Percentiles rank a stretch among this genome's conserved stretches.
These are phyloP conservation scores for Cydia fagiglandana DNA, from an alignment of 1,140 invertebrate genomes.

Conservation along the genomic window DNA sequence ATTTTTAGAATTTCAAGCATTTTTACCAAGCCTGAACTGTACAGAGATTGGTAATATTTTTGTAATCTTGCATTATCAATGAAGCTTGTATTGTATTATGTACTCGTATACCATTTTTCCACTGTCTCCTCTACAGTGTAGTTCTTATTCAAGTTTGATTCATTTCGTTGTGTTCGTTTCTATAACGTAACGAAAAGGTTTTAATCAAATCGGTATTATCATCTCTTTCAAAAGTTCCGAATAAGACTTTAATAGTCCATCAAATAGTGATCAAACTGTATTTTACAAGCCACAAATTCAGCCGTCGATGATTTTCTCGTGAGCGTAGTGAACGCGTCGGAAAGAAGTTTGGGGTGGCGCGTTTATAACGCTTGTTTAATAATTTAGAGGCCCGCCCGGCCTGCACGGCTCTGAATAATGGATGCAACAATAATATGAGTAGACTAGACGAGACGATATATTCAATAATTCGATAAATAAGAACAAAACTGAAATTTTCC, in stretches of 20 bases:
- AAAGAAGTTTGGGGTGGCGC: conserved; percentile 56
- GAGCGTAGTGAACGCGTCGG: conserved; percentile 50
- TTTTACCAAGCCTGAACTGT: too few relatives aligned
- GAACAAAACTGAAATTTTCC: conserved; percentile 8
- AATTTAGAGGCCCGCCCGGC: conserved; percentile 66
- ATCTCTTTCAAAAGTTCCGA: background rate
- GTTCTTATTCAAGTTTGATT: too few relatives aligned
- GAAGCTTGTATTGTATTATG: too few relatives aligned
- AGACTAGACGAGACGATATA: conserved; percentile 46
- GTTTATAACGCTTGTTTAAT: conserved; percentile 76
- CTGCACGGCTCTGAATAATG: conserved; percentile 68
- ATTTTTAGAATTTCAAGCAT: too few relatives aligned
- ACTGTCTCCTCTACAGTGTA: too few relatives aligned
- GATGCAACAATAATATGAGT: conserved; percentile 73
- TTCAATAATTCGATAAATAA: conserved; percentile 56
- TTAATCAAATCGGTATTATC: background rate
- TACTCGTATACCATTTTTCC: too few relatives aligned
- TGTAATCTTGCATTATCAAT: too few relatives aligned
- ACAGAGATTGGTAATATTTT: too few relatives aligned
- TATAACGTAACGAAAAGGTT: background rate
- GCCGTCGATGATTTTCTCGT: conserved; percentile 56
- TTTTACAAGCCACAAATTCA: conserved; percentile 12
- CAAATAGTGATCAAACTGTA: conserved; percentile 18
- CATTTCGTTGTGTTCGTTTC: background rate
- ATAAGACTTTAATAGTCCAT: conserved; percentile 2